A percentile compares a stretch with the other conserved stretches of the same genome.
Conservation (phyloP, 2,797 vertebrate species). For the Poeciliopsis gracilis region DNA sequence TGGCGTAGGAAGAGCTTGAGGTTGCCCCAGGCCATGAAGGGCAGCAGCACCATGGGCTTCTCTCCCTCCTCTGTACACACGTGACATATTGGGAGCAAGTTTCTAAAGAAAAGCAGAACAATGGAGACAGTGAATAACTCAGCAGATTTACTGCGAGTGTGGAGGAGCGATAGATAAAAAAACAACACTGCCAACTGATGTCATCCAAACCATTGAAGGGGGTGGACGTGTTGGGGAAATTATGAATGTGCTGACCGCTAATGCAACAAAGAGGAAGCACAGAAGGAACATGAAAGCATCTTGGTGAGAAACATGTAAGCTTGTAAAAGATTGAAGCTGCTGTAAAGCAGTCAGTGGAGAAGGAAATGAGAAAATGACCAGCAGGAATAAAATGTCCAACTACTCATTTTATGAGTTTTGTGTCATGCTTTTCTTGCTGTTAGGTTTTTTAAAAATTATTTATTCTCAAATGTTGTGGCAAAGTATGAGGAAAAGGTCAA, state of each 20-base stretch:
- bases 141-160: neutral
- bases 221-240: constrained; percentile 20
- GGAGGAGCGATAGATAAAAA: neutral
- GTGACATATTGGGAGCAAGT: constrained; percentile 94
- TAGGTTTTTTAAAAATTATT: neutral
- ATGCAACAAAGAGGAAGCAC: constrained; percentile 44
- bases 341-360: neutral
- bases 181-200: neutral
- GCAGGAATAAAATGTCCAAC: neutral
- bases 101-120: constrained; percentile 76
- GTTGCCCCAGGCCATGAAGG: constrained; percentile 98
- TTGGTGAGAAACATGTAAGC: neutral
- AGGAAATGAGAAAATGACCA: neutral
- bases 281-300: neutral
- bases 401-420: neutral
- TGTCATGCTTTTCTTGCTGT: neutral
- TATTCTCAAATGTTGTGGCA: neutral
- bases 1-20: constrained; percentile 97
- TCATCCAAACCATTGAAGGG: constrained; percentile 22
- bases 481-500: neutral
- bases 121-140: neutral
- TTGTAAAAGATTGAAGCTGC: neutral
- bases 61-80: constrained; percentile 97
- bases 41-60: constrained; percentile 96
- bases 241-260: constrained; percentile 4